These are phyloP conservation scores for Tarsius wallacei DNA, from an alignment of 2,797 vertebrate genomes.

Conservation along the genomic window DNA sequence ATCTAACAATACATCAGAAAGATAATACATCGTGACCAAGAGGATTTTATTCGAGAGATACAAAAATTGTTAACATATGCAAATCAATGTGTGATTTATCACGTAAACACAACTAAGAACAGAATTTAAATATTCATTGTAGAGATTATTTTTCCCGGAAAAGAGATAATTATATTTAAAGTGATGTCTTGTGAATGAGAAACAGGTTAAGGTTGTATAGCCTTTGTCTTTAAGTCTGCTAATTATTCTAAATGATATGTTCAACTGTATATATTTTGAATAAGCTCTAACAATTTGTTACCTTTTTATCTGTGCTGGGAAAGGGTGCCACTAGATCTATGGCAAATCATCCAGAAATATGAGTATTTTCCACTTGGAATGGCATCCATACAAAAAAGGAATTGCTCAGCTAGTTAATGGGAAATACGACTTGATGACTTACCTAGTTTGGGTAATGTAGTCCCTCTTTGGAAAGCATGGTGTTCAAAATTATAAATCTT, in stretches of 20 bases:
- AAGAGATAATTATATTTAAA: constrained; percentile 11
- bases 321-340: neutral
- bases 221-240: neutral
- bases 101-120: neutral
- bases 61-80: neutral
- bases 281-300: neutral
- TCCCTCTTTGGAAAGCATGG: neutral
- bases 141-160: neutral
- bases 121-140: neutral
- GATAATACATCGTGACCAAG: neutral
- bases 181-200: constrained; percentile 6
- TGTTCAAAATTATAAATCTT: neutral
- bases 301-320: neutral
- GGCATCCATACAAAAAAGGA: neutral
- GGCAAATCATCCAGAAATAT: neutral
- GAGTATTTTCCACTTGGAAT: neutral
- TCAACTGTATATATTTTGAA: neutral
- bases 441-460: neutral
- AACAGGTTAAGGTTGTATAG: neutral
- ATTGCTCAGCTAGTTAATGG: neutral
- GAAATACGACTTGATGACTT: neutral
- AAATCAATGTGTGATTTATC: neutral
- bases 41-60: neutral
- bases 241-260: neutral
- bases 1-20: neutral